Conservation (phyloP, 2,797 vertebrate species). For the Pelochelys cantorii region DNA sequence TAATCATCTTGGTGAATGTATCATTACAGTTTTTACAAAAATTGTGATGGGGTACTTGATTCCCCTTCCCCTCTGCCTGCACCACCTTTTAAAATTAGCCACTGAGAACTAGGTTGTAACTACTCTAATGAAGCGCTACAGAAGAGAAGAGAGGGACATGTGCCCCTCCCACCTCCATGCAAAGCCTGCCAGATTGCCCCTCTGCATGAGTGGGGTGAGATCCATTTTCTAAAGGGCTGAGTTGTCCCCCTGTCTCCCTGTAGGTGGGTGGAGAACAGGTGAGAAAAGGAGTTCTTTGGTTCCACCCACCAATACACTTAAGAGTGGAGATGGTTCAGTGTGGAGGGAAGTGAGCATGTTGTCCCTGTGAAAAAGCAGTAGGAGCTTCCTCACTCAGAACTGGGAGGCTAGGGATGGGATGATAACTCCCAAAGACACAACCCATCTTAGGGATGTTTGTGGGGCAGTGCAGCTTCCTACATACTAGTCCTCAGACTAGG, state of each 20-base stretch:
- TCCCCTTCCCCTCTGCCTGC: background rate
- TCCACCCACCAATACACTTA: background rate
- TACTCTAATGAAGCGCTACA: background rate
- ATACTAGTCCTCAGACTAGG: background rate
- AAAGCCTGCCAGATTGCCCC: background rate
- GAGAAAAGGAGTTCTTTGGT: background rate
- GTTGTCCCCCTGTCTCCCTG: background rate
- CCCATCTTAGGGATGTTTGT: background rate
- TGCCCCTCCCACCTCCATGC: background rate
- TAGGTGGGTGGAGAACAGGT: background rate
- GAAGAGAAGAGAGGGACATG: accelerated
- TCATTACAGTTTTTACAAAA: background rate
- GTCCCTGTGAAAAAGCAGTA: background rate
- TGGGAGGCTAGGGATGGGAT: background rate
- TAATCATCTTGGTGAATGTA: background rate
- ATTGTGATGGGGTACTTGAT: background rate
- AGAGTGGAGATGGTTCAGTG: background rate
- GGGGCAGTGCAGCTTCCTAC: background rate
- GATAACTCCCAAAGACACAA: background rate
- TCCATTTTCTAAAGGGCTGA: background rate
- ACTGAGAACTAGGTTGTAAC: background rate
- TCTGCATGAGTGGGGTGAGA: background rate
- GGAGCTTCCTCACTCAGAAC: accelerated
- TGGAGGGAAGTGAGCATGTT: background rate
- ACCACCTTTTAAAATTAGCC: background rate